These are phyloP conservation scores for Peromyscus attwateri DNA, from an alignment of 2,797 vertebrate genomes.

Conservation along the genomic window DNA sequence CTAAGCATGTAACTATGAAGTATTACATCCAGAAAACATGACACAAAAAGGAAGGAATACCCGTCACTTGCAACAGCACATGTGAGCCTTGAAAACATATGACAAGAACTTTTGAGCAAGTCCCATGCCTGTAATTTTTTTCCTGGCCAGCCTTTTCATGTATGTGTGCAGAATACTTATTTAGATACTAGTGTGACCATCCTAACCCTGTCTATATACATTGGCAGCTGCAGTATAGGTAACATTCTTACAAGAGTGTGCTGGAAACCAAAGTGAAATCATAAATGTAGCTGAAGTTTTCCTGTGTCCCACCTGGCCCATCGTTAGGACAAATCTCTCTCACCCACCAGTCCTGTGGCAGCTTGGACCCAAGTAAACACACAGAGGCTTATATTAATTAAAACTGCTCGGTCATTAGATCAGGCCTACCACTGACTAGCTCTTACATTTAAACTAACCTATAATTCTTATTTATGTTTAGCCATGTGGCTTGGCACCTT, in stretches of 20 bases:
- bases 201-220: neutral
- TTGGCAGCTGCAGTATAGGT: neutral
- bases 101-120: neutral
- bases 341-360: too few species aligned
- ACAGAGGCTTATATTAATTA: too few species aligned
- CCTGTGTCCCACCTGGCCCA: too few species aligned
- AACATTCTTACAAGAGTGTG: neutral
- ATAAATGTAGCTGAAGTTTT: neutral
- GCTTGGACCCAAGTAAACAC: too few species aligned
- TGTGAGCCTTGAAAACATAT: neutral
- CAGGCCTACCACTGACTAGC: too few species aligned
- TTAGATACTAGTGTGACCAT: neutral
- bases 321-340: too few species aligned
- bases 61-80: neutral
- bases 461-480: too few species aligned
- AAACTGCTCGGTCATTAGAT: too few species aligned
- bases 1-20: neutral
- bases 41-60: neutral
- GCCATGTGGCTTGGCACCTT: too few species aligned
- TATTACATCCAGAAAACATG: neutral
- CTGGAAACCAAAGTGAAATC: neutral
- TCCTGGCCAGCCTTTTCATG: neutral
- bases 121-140: neutral
- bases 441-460: too few species aligned
- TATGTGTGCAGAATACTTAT: neutral